Evolutionary conservation across 1,140 invertebrate genomes (phyloP), one percentile per base, ranked within the genome.

Genomic region (Drosophila ironensis): DNA sequence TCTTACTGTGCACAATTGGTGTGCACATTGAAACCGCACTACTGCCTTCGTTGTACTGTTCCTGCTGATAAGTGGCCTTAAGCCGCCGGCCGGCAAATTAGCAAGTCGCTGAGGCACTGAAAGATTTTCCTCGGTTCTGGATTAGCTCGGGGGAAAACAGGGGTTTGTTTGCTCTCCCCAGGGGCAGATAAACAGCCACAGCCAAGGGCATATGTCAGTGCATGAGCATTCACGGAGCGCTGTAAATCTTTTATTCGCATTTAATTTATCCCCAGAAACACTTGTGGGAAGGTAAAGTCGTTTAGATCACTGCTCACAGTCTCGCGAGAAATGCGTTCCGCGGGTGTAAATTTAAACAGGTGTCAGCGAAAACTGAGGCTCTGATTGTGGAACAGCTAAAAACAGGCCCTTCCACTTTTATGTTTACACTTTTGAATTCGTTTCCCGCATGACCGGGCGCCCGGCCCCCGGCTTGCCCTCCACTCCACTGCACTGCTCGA

Each of bases 381-480:
- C 11, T 25, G 11, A 11, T 44, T 12, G 3, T 9, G 6, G 5
- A 9, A 50, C 0, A 40, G 2, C 1, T 11, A 28, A 41, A 27
- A 20, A 41, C 16, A 17, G 1, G 6, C 4, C 14, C n/a, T 9
- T 27, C 48, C 33, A 4, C 14, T 1, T 22, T 11, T 6, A 5
- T 9, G 22, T 51, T 72, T 66, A 46, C 47, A 59, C n/a, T n/a
- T n/a, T n/a, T n/a, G n/a, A n/a, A n/a, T 73, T 59, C 52, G 53
- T 73, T 67, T 51, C 42, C 45, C 47, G 52, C 22, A 30, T 19
- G 41, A 46, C 42, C 16, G 72, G 73, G 46, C 60, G 68, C 72
- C 77, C 66, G 72, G 33, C 71, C 22, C 19, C 12, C 0, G n/a
- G 16, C 17, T 45, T 24, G 14, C 5, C 51, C 4, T 3, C 7